Evolutionary conservation across 1,140 invertebrate species (phyloP).

Genomic region (Hyles euphorbiae): DNA sequence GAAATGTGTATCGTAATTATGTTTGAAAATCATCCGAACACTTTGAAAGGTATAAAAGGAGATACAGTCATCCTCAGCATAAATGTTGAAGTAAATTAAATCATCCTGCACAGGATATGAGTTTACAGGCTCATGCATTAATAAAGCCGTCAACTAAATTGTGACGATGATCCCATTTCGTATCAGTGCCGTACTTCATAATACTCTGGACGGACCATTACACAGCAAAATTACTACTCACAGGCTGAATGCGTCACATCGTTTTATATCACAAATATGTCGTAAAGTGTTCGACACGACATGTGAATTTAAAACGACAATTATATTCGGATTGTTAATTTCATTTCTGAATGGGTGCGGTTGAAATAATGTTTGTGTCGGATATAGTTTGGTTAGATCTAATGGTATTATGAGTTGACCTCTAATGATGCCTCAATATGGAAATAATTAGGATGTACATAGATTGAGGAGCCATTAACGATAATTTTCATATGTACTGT

Average conservation of each 20-base stretch:
- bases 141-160: slow-evolving; percentile 42
- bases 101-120: no score
- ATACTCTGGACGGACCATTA: slow-evolving; percentile 54
- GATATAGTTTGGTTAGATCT: no score
- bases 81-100: no score
- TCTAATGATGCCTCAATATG: no score
- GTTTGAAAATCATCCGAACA: no score
- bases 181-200: slow-evolving; percentile 41
- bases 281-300: slow-evolving; percentile 43
- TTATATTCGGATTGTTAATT: slow-evolving; percentile 14
- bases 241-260: slow-evolving; percentile 43
- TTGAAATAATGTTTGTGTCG: background rate
- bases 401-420: no score
- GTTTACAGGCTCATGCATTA: slow-evolving; percentile 10
- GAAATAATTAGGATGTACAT: no score
- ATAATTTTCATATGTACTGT: no score
- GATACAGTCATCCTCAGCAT: background rate
- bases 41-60: no score
- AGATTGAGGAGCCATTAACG: no score
- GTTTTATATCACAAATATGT: slow-evolving; percentile 57
- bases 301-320: slow-evolving; percentile 45
- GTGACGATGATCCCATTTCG: slow-evolving; percentile 47
- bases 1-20: no score
- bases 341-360: slow-evolving; percentile 8
- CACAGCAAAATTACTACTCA: slow-evolving; percentile 58